Conservation (phyloP, 2,113 vertebrate genomes). For the Rhipidura dahli region DNA sequence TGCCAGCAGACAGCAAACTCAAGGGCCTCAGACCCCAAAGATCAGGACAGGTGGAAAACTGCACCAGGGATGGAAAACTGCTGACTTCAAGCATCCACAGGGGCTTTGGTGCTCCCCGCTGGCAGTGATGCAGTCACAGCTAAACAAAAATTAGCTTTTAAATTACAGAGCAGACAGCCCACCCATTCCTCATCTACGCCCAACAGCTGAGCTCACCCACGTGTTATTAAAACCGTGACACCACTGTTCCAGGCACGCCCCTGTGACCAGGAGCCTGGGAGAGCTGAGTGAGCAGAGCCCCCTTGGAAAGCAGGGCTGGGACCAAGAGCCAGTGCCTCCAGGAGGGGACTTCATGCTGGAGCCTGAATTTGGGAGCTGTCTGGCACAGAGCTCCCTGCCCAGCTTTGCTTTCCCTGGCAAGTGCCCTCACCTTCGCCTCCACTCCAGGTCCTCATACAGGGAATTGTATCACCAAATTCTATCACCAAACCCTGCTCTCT, state of each 20-base stretch:
- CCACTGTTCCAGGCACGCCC: neutral
- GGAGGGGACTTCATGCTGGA: neutral
- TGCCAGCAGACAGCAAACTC: neutral
- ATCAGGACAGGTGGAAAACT: neutral
- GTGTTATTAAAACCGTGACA: neutral
- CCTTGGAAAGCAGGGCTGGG: neutral
- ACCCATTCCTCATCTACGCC: neutral
- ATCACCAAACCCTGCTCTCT: neutral
- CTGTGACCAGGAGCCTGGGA: neutral
- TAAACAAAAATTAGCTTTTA: neutral
- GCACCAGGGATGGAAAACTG: neutral
- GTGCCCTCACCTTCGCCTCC: neutral
- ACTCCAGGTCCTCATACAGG: neutral
- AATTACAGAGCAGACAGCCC: neutral
- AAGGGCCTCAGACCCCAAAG: fast-evolving
- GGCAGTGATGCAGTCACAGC: neutral
- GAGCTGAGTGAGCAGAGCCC: neutral
- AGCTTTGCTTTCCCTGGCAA: neutral
- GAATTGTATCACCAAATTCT: neutral
- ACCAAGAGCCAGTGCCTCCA: fast-evolving
- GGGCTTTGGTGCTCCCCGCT: neutral
- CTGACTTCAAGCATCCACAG: neutral
- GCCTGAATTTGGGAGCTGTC: neutral
- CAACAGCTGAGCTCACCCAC: neutral
- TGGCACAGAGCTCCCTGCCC: neutral